Evolutionary conservation across 2,113 vertebrate species (phyloP).

Genomic region (Ictidomys tridecemlineatus): DNA sequence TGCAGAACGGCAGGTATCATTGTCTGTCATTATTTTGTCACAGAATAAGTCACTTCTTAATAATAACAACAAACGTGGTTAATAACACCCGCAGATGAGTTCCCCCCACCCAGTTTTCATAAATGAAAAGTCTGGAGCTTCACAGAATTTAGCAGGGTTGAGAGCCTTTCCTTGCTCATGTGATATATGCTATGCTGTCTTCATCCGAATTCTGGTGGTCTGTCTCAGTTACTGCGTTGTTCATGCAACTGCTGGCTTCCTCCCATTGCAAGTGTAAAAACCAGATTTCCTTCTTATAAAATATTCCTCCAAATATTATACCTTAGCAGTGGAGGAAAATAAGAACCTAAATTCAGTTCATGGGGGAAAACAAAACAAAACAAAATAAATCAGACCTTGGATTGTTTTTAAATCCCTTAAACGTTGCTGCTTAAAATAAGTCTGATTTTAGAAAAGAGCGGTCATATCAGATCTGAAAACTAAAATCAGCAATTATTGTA

Average conservation of each 20-base stretch:
- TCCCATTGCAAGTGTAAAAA: not conserved
- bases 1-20: too few relatives aligned
- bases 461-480: not conserved
- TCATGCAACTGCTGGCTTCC: not conserved
- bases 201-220: not conserved
- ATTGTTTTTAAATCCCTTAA: not conserved
- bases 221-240: not conserved
- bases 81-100: not conserved
- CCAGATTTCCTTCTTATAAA: not conserved
- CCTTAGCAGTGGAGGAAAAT: not conserved
- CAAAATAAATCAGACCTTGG: not conserved
- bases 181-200: not conserved
- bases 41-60: not conserved
- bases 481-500: not conserved
- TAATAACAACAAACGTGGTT: not conserved
- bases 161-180: not conserved
- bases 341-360: not conserved
- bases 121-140: not conserved
- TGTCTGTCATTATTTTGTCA: too few relatives aligned
- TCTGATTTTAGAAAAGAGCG: not conserved
- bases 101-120: not conserved
- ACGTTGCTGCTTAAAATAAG: not conserved
- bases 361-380: not conserved
- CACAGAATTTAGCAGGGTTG: not conserved
- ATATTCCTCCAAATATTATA: conserved; percentile 8